Evolutionary conservation across 2,888 invertebrate genomes (phyloP).

Genomic region (Allophyes oxyacanthae): DNA sequence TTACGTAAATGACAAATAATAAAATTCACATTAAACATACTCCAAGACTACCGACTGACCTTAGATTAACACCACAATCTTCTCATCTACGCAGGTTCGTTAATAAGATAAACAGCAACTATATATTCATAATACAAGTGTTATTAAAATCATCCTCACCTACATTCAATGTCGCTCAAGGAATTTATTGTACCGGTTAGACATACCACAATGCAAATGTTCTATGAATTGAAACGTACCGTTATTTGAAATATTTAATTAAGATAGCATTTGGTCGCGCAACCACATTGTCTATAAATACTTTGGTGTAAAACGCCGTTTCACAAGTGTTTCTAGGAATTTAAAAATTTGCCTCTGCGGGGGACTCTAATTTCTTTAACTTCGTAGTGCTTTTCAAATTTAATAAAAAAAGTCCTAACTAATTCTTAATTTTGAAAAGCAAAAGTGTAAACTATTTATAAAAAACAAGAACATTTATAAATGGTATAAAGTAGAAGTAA

Average conservation of each 20-base stretch:
- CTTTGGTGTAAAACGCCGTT: conserved; percentile 5
- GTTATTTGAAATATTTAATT: conserved; percentile 45
- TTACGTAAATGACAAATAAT: conserved; percentile 61
- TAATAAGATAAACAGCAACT: conserved; percentile 60
- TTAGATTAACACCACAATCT: conserved; percentile 61
- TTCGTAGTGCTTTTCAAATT: conserved; percentile 7
- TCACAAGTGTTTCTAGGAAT: conserved; percentile 41
- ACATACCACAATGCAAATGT: conserved; percentile 42
- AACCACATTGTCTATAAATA: conserved; percentile 40
- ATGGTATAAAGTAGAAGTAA: conserved; percentile 70
- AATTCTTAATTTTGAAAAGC: conserved; percentile 12
- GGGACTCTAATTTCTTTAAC: conserved; percentile 27
- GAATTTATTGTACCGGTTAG: conserved; percentile 40
- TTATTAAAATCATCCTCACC: conserved; percentile 53
- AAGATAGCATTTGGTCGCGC: conserved; percentile 41
- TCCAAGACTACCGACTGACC: conserved; percentile 59
- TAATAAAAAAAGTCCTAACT: too few species aligned
- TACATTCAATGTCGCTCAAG: conserved; percentile 53
- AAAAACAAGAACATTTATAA: conserved; percentile 58
- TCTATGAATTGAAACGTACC: conserved; percentile 34
- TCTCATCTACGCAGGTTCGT: conserved; percentile 62
- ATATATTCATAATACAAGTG: conserved; percentile 41
- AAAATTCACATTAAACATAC: conserved; percentile 56
- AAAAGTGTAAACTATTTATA: conserved; percentile 30
- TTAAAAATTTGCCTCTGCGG: conserved; percentile 46